These are phyloP conservation scores for Dynastes maya DNA, from an alignment of 2,888 invertebrate species.

Conservation along the genomic window DNA sequence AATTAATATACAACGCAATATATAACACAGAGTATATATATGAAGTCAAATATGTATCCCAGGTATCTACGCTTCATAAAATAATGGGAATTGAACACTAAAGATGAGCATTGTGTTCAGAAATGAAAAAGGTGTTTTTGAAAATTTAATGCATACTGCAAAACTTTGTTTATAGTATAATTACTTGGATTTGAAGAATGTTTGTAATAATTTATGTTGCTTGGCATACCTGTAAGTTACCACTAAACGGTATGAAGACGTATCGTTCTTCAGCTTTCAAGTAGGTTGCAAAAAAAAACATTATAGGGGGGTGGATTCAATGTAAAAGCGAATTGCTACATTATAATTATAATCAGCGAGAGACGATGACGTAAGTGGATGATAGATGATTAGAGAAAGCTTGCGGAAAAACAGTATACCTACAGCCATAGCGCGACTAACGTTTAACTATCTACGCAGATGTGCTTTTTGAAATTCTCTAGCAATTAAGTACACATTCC, in stretches of 20 bases:
- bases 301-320: no score
- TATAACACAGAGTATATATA: background rate
- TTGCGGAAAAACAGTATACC: background rate
- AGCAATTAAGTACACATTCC: slow-evolving; percentile 1
- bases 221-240: no score
- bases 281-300: no score
- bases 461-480: background rate
- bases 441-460: background rate
- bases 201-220: background rate
- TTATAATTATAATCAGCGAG: no score
- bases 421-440: background rate
- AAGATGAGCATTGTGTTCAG: background rate
- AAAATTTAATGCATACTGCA: no score
- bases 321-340: no score
- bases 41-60: background rate
- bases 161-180: no score
- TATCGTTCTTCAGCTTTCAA: no score
- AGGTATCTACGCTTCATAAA: background rate
- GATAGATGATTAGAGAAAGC: background rate
- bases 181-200: no score
- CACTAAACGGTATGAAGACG: no score
- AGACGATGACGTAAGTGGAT: no score
- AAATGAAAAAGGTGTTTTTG: no score
- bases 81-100: background rate
- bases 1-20: slow-evolving; percentile 6